Evolutionary conservation across 2,797 vertebrate species (phyloP), one percentile per base, ranked within the genome.

Genomic region (Enteromius trimaculatus): DNA sequence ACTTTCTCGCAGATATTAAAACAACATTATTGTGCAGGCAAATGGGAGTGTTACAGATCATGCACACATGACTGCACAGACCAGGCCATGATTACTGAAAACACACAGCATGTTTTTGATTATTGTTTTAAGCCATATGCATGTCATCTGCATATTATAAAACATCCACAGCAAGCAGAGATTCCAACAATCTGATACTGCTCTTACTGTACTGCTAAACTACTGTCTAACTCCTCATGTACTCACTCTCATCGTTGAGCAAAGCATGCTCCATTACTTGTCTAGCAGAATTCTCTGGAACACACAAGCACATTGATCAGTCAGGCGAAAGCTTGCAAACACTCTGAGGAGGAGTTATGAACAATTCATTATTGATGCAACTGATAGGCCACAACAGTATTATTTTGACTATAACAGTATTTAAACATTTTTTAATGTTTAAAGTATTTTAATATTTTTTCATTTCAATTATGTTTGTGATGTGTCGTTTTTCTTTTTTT

Each of bases 191-290:
- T 26, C 34, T 81, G 53, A 64, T 39, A 23, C 65, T 78, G 42
- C 55, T 84, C 82, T 47, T 42, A 31, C 16, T 58, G 26, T 44
- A 77, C 39, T 39, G 34, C 81, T 82, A 53, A 81, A 85, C 84
- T 82, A 72, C 76, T 44, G 26, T 68, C 69, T 70, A 77, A 55
- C 75, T 77, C 64, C 81, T 92, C 14, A 9, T 89, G 88, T 90
- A 98, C 98, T 99, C 94, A 99, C 98, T 94, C 93, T 98, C 96
- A 0, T 99, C 98, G 91, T 95, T 99, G 92, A 99, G 97, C 93
- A 99, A 95, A 84, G 98, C 97, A 85, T 96, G 96, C 91, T 99
- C 97, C 98, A 99, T 99, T 88, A 97, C 93, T 72, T 93, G 94
- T 65, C 92, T 94, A 90, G 93, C 94, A 91, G 94, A 94, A 86